phyloP scores from a whole-genome alignment of 2,888 invertebrate genomes.

The Drosophila macrospina region DNA sequence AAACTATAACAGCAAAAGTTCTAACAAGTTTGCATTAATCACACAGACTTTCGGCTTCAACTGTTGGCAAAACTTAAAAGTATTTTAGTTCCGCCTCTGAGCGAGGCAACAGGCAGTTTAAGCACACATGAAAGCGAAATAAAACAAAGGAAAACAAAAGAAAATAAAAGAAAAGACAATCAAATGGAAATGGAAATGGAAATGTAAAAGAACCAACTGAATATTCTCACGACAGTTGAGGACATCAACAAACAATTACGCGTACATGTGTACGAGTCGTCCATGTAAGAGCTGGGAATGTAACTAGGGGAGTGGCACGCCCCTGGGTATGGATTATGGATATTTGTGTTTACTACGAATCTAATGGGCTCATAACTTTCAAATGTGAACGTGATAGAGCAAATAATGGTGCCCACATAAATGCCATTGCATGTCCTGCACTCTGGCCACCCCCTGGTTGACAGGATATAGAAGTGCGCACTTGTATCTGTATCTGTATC shows the following conservation, averaged over 20 bases:
- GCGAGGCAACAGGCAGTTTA: constrained; percentile 49
- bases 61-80: not conserved
- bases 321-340: constrained; percentile 71
- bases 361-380: constrained; percentile 78
- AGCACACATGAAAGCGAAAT: constrained; percentile 22
- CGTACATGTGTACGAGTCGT: constrained; percentile 67
- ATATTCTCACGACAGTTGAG: constrained; percentile 76
- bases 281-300: constrained; percentile 4
- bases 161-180: constrained; percentile 6
- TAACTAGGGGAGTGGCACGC: constrained; percentile 33
- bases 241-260: constrained; percentile 78
- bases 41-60: constrained; percentile 5
- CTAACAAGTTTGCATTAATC: too few species aligned
- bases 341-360: constrained; percentile 76
- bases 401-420: constrained; percentile 81
- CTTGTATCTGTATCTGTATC: too few species aligned
- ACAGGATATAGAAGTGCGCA: constrained; percentile 8
- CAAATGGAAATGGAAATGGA: constrained; percentile 3
- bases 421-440: constrained; percentile 31
- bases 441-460: not conserved
- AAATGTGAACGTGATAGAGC: constrained; percentile 70
- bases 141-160: constrained; percentile 6
- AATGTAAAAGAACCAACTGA: constrained; percentile 50
- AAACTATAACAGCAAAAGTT: too few species aligned
- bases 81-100: constrained; percentile 6